These are phyloP conservation scores for Takifugu bimaculatus DNA, from an alignment of 2,113 vertebrate genomes.

Conservation along the genomic window DNA sequence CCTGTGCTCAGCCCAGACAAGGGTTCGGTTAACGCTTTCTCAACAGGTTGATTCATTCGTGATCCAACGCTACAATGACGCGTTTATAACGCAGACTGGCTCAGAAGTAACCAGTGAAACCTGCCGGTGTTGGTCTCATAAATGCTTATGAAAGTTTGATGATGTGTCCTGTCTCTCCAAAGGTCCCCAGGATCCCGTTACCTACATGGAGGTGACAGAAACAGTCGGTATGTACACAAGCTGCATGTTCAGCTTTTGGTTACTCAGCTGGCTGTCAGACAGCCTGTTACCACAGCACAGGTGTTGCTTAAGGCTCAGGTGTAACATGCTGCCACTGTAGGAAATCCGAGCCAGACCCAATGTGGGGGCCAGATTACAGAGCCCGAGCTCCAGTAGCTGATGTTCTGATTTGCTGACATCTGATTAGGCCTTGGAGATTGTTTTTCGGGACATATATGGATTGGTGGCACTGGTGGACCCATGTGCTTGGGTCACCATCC, in stretches of 20 bases:
- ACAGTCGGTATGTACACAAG: conserved; percentile 80
- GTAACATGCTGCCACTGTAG: not conserved
- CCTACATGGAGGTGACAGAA: conserved; percentile 92
- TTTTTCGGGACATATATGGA: conserved; percentile 33
- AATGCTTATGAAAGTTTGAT: conserved; percentile 41
- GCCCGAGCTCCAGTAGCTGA: not conserved
- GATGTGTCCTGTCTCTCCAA: conserved; percentile 36
- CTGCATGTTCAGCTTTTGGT: conserved; percentile 2
- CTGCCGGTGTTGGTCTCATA: not conserved
- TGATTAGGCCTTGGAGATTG: too few relatives aligned
- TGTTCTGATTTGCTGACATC: too few relatives aligned
- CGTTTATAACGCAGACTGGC: not conserved
- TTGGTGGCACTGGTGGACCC: conserved; percentile 20
- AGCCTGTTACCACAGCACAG: not conserved
- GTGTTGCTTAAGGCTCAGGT: too few relatives aligned
- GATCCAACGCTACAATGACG: not conserved
- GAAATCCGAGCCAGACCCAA: not conserved
- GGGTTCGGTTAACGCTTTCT: conserved; percentile 13
- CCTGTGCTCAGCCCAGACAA: conserved; percentile 15
- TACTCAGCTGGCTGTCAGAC: not conserved
- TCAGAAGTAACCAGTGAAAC: not conserved
- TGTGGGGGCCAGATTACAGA: not conserved
- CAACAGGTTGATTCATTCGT: conserved; percentile 47
- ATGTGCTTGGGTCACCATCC: conserved; percentile 27
- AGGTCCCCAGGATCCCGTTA: conserved; percentile 84